phyloP scores from a whole-genome alignment of 2,113 vertebrate species.

The Pygoscelis antarcticus region DNA sequence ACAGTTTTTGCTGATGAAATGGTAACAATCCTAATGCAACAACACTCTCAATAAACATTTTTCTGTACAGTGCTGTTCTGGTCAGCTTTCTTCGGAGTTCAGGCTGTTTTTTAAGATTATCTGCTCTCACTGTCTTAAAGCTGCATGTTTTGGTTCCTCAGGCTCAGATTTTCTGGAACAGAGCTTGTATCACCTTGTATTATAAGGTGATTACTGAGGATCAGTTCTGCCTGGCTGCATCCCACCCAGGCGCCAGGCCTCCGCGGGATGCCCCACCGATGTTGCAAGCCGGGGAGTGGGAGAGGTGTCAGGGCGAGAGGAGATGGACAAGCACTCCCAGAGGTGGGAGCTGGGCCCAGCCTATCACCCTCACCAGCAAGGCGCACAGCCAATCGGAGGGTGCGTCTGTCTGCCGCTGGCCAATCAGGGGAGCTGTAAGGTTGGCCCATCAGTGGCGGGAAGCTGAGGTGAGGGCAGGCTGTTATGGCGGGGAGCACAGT shows the following conservation, averaged over 20 bases:
- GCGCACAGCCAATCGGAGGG: background rate
- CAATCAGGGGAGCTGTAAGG: background rate
- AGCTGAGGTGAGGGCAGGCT: background rate
- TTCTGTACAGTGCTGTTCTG: background rate
- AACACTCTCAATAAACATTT: conserved; percentile 62
- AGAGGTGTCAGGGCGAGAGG: background rate
- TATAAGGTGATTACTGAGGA: background rate
- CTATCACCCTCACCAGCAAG: background rate
- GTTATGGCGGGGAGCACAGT: accelerated
- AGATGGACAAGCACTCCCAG: background rate
- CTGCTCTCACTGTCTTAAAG: background rate
- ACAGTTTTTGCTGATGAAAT: background rate
- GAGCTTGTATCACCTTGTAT: conserved; percentile 29
- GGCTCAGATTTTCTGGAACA: background rate
- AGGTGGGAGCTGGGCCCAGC: background rate
- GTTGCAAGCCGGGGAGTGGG: accelerated
- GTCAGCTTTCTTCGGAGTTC: conserved; percentile 3
- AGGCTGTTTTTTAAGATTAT: background rate
- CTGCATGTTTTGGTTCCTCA: background rate
- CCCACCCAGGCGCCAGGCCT: background rate
- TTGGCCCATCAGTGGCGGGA: accelerated
- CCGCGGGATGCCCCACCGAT: accelerated
- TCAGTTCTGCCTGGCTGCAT: background rate
- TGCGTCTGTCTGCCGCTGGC: background rate
- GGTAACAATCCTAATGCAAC: background rate